These are phyloP conservation scores for Bombyx mandarina DNA, from an alignment of 1,140 invertebrate species.

Conservation along the genomic window DNA sequence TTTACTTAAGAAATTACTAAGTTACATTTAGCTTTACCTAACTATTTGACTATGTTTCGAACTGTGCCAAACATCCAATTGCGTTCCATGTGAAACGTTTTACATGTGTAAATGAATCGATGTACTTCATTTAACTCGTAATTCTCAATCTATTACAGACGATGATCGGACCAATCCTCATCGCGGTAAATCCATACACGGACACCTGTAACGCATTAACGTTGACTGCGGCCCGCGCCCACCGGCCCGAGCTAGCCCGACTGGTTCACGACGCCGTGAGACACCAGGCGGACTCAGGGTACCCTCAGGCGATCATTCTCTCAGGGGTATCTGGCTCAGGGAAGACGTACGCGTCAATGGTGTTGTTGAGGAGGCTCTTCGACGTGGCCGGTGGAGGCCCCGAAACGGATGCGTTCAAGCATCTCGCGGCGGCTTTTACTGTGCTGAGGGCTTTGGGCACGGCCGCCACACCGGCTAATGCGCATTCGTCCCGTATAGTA, in stretches of 20 bases:
- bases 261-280: constrained; percentile 93
- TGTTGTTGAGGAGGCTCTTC: constrained; percentile 90
- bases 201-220: constrained; percentile 90
- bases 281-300: constrained; percentile 93
- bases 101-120: too few relatives aligned
- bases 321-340: constrained; percentile 92
- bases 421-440: constrained; percentile 94
- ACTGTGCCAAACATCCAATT: too few relatives aligned
- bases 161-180: constrained; percentile 91
- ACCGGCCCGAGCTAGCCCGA: constrained; percentile 84
- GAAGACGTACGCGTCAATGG: constrained; percentile 94
- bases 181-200: constrained; percentile 90
- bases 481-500: constrained; percentile 95
- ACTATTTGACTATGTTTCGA: too few relatives aligned
- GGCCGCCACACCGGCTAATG: constrained; percentile 90
- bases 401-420: constrained; percentile 97
- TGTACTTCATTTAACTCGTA: too few relatives aligned
- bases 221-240: constrained; percentile 84
- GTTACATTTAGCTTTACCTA: too few relatives aligned
- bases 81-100: too few relatives aligned
- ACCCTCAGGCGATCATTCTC: constrained; percentile 94
- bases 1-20: too few relatives aligned
- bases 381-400: constrained; percentile 93
- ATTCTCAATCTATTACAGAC: constrained; percentile 74
- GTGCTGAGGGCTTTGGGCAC: constrained; percentile 92